Evolutionary conservation across 1,140 invertebrate species (phyloP), one percentile per base, ranked within the genome.

Genomic region (Drosophila ohnishii): DNA sequence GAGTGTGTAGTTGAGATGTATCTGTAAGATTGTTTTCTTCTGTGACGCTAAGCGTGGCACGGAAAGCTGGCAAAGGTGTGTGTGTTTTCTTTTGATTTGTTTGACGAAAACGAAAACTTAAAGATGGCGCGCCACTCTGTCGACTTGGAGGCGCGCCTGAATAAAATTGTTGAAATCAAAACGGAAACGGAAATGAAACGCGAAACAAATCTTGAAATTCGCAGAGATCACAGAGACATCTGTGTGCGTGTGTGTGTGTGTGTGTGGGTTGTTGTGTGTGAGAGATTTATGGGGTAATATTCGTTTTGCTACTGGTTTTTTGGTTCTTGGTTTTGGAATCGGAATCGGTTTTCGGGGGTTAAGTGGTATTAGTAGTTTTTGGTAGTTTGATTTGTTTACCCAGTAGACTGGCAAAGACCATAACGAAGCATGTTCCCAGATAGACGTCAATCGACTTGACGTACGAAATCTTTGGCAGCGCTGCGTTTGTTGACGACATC

Each of bases 391-490:
- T 78, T 90, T 90, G 94, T 95, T 96, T 94, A 97, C 96, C 96
- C 93, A 98, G 93, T 90, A 98, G 93, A 93, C 97, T 98, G 84
- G 97, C 97, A 94, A 98, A 98, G 85, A 98, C 97, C 97, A 98
- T 98, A 91, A 98, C 97, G 96, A 98, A 99, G 94, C 97, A 99
- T 78, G 97, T 99, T 84, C 98, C 98, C 92, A 99, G 93, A 93
- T 98, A 99, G 75, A 99, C 97, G 93, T 99, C 98, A 92, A 99
- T 99, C 86, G 97, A 98, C 93, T 99, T 99, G 92, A 99, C 97
- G 94, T 99, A 99, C 69, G 97, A 98, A 92, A 99, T 99, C 94
- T 99, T 99, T 85, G 98, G 98, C 92, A 99, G 94, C 79, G 98
- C 97, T 82, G 98, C 97, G 92, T 99, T 99, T 87, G 98, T 99